Percentiles rank a stretch among this genome's conserved stretches.
Conservation (phyloP, 2,797 vertebrate species). For the Columba guinea region DNA sequence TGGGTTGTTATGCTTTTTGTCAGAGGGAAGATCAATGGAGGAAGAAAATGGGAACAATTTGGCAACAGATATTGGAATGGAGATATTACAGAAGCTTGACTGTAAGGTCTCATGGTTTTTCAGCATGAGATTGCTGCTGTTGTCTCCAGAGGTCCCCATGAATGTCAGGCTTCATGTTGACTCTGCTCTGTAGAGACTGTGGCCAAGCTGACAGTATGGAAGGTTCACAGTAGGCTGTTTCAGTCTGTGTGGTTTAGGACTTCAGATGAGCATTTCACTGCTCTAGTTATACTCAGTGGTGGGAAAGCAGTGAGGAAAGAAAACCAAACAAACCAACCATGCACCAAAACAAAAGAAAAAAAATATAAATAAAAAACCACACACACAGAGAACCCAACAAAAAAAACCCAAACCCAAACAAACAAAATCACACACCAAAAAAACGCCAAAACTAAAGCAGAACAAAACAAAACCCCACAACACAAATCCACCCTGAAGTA, state of each 20-base stretch:
- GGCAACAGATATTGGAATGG: not conserved
- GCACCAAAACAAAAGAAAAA: too few species aligned
- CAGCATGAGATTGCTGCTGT: not conserved
- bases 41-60: not conserved
- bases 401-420: too few species aligned
- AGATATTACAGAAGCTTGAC: not conserved
- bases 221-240: not conserved
- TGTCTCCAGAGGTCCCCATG: not conserved
- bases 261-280: not conserved
- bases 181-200: not conserved
- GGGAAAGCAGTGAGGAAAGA: not conserved
- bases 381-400: too few species aligned
- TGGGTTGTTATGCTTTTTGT: not conserved
- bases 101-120: not conserved
- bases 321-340: too few species aligned
- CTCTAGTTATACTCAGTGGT: not conserved
- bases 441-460: too few species aligned
- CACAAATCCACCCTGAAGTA: not conserved
- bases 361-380: too few species aligned
- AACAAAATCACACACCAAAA: too few species aligned
- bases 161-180: not conserved
- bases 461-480: not conserved
- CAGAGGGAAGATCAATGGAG: not conserved
- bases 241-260: not conserved
- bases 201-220: not conserved